These are phyloP conservation scores for Gorsachius goisagi DNA, from an alignment of 2,113 vertebrate species.

Conservation along the genomic window DNA sequence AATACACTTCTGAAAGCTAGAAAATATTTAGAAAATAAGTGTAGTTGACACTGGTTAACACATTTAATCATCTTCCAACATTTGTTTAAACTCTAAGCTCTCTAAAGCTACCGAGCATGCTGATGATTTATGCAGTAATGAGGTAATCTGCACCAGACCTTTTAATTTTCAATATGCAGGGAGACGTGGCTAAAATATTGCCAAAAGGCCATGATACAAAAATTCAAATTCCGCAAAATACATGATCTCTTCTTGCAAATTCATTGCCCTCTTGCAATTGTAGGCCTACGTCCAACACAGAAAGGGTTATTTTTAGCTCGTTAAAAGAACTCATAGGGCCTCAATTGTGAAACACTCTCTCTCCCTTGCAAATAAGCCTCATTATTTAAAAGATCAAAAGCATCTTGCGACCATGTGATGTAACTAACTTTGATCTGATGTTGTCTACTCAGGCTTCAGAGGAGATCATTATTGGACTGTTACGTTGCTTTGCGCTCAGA, in stretches of 20 bases:
- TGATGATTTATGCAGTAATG: not conserved
- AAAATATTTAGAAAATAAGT: not conserved
- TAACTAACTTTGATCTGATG: not conserved
- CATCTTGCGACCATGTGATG: not conserved
- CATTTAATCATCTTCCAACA: not conserved
- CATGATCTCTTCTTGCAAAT: not conserved
- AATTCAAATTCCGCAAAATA: not conserved
- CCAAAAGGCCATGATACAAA: accelerated
- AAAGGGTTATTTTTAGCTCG: not conserved
- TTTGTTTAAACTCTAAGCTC: not conserved
- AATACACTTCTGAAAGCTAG: not conserved
- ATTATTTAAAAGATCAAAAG: not conserved
- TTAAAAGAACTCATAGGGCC: not conserved
- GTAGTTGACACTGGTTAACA: not conserved
- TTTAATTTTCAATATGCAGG: not conserved
- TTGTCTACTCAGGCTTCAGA: not conserved
- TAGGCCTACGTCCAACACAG: accelerated
- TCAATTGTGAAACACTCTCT: not conserved
- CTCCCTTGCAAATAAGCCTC: not conserved
- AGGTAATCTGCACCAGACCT: not conserved
- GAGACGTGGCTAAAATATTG: not conserved
- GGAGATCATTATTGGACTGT: not conserved
- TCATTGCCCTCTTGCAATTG: not conserved
- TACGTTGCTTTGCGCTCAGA: not conserved
- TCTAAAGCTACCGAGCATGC: not conserved